phyloP scores from a whole-genome alignment of 2,113 vertebrate genomes.

The Xiphophorus maculatus region DNA sequence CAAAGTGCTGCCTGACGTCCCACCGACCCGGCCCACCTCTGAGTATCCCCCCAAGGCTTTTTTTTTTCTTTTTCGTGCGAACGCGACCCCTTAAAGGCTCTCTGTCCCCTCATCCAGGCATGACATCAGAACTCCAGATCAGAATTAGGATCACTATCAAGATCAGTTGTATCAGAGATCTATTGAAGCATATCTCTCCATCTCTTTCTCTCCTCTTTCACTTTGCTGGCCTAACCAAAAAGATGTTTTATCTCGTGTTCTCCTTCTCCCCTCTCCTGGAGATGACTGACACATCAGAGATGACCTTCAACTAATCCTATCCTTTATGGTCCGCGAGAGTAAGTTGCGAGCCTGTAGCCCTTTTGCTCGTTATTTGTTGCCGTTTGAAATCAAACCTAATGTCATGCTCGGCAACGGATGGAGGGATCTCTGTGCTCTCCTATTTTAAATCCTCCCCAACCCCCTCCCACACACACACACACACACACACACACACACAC shows the following conservation, averaged over 20 bases:
- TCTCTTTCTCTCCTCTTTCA: constrained; percentile 30
- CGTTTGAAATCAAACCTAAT: constrained; percentile 70
- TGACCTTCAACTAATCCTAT: constrained; percentile 69
- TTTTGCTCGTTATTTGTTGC: constrained; percentile 63
- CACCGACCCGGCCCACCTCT: constrained; percentile 52
- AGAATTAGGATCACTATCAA: constrained; percentile 63
- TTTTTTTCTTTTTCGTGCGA: constrained; percentile 40
- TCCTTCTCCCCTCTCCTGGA: constrained; percentile 50
- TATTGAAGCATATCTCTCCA: constrained; percentile 55
- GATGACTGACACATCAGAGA: constrained; percentile 75
- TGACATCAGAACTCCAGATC: constrained; percentile 69
- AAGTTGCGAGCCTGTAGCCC: constrained; percentile 57
- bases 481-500: constrained; percentile 4
- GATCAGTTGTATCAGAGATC: constrained; percentile 61
- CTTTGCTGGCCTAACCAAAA: constrained; percentile 55
- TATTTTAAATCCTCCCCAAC: constrained; percentile 42
- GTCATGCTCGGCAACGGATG: constrained; percentile 62
- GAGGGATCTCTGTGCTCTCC: constrained; percentile 36
- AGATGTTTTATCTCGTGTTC: constrained; percentile 55
- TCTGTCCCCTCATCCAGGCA: constrained; percentile 66
- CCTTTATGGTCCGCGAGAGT: constrained; percentile 64
- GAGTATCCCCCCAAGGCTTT: constrained; percentile 50
- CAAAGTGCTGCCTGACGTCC: constrained; percentile 64
- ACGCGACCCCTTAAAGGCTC: constrained; percentile 39
- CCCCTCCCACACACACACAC: too few species aligned